Evolutionary conservation across 2,113 vertebrate species (phyloP).

Genomic region (Psettodes erumei): DNA sequence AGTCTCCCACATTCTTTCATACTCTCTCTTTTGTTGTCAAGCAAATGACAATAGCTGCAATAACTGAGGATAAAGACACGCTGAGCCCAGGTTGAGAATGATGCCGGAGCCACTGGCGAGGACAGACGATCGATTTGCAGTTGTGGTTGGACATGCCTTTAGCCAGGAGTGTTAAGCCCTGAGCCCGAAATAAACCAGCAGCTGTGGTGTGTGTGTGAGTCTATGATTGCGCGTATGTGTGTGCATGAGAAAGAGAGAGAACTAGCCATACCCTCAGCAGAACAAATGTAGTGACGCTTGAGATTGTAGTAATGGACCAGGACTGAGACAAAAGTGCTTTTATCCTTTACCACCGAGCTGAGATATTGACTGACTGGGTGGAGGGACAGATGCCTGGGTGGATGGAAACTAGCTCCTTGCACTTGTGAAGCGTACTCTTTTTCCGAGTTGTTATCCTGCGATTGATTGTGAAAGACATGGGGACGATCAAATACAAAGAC

Average conservation of each 20-base stretch:
- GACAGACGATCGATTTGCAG: constrained; percentile 70
- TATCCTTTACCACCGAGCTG: constrained; percentile 36
- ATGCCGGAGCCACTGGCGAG: constrained; percentile 35
- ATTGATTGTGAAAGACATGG: not conserved
- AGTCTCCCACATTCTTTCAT: not conserved
- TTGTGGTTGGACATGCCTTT: constrained; percentile 62
- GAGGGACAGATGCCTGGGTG: not conserved
- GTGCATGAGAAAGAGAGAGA: constrained; percentile 22
- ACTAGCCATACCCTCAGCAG: constrained; percentile 54
- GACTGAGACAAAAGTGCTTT: constrained; percentile 42
- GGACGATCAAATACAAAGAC: not conserved
- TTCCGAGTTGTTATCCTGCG: not conserved
- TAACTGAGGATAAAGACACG: constrained; percentile 22
- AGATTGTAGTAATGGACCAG: constrained; percentile 39
- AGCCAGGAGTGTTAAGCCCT: constrained; percentile 57
- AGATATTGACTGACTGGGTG: constrained; percentile 18
- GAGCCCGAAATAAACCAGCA: constrained; percentile 73
- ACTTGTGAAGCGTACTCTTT: not conserved
- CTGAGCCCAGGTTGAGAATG: constrained; percentile 32
- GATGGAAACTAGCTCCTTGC: constrained; percentile 26
- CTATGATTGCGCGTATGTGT: constrained; percentile 21
- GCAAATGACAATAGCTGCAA: constrained; percentile 21
- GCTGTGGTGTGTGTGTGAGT: constrained; percentile 62
- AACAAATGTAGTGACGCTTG: constrained; percentile 49
- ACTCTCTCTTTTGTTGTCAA: constrained; percentile 4